Conservation (phyloP, 1,140 invertebrate species). For the Drosophila nigromelanica region DNA sequence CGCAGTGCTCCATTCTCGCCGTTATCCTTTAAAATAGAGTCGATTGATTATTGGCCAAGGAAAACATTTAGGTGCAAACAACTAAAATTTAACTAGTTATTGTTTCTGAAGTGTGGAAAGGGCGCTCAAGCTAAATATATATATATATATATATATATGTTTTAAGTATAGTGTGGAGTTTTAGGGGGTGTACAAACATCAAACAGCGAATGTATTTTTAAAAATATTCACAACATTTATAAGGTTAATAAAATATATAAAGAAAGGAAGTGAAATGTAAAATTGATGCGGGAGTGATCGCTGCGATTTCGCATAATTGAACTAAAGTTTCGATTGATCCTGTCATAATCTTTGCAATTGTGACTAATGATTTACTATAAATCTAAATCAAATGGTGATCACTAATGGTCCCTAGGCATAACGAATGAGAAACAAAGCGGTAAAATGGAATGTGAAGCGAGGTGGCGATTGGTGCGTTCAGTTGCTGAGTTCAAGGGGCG, state of each 20-base stretch:
- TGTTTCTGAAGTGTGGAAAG: slow-evolving; percentile 7
- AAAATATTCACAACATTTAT: slow-evolving; percentile 37
- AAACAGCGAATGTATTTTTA: slow-evolving; percentile 28
- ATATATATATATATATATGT: too few relatives aligned
- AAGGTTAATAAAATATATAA: slow-evolving; percentile 2
- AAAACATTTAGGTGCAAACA: not conserved
- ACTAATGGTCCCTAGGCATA: not conserved
- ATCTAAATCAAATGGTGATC: not conserved
- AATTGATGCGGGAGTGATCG: not conserved
- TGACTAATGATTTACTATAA: not conserved
- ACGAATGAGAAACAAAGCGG: slow-evolving; percentile 2
- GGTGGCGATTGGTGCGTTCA: slow-evolving; percentile 10
- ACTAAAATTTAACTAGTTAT: slow-evolving; percentile 1
- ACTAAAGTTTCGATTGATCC: not conserved
- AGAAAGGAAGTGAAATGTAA: slow-evolving; percentile 1
- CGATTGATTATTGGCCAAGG: slow-evolving; percentile 1
- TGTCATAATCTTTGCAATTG: slow-evolving; percentile 2
- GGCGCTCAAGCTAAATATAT: slow-evolving; percentile 34
- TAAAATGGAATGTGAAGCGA: not conserved
- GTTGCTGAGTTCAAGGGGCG: not conserved
- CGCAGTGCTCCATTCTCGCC: slow-evolving; percentile 92
- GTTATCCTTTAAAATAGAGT: slow-evolving; percentile 86
- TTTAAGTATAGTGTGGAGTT: slow-evolving; percentile 13
- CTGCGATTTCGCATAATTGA: not conserved
- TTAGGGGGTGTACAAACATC: slow-evolving; percentile 22